Evolutionary conservation across 2,113 vertebrate genomes (phyloP).

Genomic region (Corythornis vintsioides): DNA sequence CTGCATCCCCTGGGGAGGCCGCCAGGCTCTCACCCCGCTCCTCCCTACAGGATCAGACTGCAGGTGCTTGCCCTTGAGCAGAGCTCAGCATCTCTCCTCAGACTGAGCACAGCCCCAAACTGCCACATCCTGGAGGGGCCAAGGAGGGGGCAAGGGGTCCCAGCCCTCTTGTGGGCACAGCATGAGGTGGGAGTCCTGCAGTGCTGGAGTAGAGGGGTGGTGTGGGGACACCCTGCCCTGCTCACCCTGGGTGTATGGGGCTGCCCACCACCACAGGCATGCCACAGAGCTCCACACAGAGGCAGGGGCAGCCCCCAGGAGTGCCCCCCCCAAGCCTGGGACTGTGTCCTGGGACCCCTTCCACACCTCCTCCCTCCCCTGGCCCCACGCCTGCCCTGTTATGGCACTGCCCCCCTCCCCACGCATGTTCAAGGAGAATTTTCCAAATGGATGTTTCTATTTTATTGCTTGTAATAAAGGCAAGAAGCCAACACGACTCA

Average conservation of each 20-base stretch:
- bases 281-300: not conserved
- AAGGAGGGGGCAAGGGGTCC: too few relatives aligned
- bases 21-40: not conserved
- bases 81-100: not conserved
- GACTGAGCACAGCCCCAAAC: not conserved
- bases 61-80: not conserved
- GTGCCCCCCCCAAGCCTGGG: not conserved
- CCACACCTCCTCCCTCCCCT: not conserved
- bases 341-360: not conserved
- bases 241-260: not conserved
- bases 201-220: not conserved
- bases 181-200: not conserved
- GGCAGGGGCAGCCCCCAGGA: not conserved
- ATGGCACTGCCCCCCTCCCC: not conserved
- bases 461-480: slow-evolving; percentile 82
- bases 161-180: not conserved
- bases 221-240: not conserved
- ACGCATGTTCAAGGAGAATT: slow-evolving; percentile 52
- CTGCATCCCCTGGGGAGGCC: accelerated
- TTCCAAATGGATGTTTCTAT: slow-evolving; percentile 78
- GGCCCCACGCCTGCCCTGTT: not conserved
- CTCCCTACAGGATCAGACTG: not conserved
- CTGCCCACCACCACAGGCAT: not conserved
- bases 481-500: slow-evolving; percentile 15
- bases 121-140: not conserved